phyloP scores from a whole-genome alignment of 2,113 vertebrate species.

The human (Homo sapiens) region DNA sequence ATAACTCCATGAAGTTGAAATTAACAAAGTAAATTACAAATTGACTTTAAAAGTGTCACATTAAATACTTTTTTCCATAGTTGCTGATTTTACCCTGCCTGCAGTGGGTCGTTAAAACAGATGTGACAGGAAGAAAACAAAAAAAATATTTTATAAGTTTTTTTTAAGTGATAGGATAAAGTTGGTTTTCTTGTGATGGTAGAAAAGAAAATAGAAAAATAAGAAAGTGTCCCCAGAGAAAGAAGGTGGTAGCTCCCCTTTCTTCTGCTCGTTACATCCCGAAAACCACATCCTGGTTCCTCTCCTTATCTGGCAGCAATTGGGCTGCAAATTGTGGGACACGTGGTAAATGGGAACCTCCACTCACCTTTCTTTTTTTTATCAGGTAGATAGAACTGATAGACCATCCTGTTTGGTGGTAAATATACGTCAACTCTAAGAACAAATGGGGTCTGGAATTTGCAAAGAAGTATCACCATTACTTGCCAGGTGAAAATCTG shows the following conservation, averaged over 20 bases:
- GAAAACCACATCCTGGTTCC: not conserved
- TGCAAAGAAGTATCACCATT: not conserved
- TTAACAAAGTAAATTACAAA: slow-evolving; percentile 18
- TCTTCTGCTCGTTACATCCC: not conserved
- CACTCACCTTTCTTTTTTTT: not conserved
- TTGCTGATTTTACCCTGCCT: not conserved
- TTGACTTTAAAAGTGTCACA: slow-evolving; percentile 45
- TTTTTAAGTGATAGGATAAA: not conserved
- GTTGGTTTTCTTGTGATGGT: not conserved
- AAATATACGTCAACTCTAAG: not conserved
- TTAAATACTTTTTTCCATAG: slow-evolving; percentile 8
- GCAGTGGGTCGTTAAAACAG: not conserved
- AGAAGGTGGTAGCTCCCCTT: not conserved
- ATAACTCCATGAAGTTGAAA: slow-evolving; percentile 5
- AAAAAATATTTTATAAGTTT: not conserved
- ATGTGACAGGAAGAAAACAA: not conserved
- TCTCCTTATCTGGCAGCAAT: not conserved
- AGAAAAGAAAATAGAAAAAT: not conserved
- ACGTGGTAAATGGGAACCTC: not conserved
- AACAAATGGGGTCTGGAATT: not conserved
- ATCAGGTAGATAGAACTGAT: not conserved
- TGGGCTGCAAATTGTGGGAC: not conserved
- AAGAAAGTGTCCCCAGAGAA: not conserved
- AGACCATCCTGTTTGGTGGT: not conserved
- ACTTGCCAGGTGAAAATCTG: not conserved